phyloP scores from a whole-genome alignment of 2,113 vertebrate genomes.

The Alaudala cheleensis region DNA sequence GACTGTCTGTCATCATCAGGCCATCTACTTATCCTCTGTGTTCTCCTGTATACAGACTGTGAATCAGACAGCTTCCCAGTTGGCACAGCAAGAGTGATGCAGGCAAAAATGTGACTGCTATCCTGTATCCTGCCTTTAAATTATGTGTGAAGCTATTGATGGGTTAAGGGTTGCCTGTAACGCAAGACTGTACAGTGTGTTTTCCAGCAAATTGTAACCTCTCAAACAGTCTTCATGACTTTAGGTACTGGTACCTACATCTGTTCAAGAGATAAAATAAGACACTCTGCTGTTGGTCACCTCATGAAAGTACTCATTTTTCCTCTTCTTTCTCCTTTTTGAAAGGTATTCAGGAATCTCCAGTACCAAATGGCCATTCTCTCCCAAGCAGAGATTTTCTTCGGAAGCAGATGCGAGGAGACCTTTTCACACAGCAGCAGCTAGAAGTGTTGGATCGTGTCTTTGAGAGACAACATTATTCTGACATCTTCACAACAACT shows the following conservation, averaged over 20 bases:
- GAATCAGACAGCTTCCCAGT: neutral
- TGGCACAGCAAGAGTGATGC: no score
- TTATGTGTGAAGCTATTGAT: accelerated
- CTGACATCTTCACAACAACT: slow-evolving; percentile 89
- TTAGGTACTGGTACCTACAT: neutral
- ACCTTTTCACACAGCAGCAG: slow-evolving; percentile 97
- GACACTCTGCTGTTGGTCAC: neutral
- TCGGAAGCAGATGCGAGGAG: slow-evolving; percentile 98
- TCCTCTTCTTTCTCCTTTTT: slow-evolving; percentile 44
- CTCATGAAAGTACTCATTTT: neutral
- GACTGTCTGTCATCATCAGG: neutral
- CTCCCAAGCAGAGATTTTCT: slow-evolving; percentile 96
- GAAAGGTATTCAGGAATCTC: slow-evolving; percentile 92
- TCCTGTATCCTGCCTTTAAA: neutral
- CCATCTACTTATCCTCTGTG: accelerated
- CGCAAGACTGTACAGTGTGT: neutral
- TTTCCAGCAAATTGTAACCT: neutral
- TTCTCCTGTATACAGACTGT: neutral
- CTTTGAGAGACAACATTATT: slow-evolving; percentile 93
- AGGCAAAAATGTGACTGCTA: accelerated
- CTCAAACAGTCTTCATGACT: neutral
- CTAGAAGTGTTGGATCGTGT: slow-evolving; percentile 97
- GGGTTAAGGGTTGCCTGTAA: neutral
- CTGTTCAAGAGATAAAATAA: neutral
- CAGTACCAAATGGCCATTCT: slow-evolving; percentile 93